These are phyloP conservation scores for Quadriops clusia DNA, from an alignment of 2,888 invertebrate genomes.

Conservation along the genomic window DNA sequence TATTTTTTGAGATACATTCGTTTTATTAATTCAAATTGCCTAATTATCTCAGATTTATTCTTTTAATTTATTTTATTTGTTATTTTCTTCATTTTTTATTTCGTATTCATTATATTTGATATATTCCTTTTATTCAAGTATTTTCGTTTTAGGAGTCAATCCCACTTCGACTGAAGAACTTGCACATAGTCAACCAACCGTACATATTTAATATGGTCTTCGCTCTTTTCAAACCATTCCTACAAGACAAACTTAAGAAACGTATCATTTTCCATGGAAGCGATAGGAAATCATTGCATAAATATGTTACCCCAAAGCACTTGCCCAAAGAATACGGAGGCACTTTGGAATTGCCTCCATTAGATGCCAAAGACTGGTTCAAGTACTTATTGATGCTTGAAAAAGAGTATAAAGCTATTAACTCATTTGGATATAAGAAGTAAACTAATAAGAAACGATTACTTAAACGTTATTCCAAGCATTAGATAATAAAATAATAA, in stretches of 20 bases:
- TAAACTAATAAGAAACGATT: no score
- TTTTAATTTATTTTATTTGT: no score
- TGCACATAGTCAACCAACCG: conserved; percentile 84
- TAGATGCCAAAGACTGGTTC: conserved; percentile 62
- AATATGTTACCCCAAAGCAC: conserved; percentile 59
- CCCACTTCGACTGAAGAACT: conserved; percentile 72
- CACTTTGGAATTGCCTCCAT: conserved; percentile 52
- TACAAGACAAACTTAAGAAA: conserved; percentile 70
- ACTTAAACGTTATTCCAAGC: no score
- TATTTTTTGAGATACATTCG: background rate
- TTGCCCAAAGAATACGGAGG: conserved; percentile 65
- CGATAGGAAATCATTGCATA: conserved; percentile 59
- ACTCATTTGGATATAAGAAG: conserved; percentile 64
- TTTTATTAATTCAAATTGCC: background rate
- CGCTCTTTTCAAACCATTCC: conserved; percentile 78
- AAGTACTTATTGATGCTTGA: conserved; percentile 61
- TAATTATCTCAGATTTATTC: background rate
- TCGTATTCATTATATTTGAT: background rate
- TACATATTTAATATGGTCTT: conserved; percentile 84
- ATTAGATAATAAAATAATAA: no score
- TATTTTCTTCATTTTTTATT: no score
- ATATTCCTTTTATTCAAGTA: conserved; percentile 1
- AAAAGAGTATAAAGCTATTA: conserved; percentile 51
- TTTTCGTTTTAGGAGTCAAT: conserved; percentile 67
- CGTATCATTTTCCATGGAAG: conserved; percentile 73